Conservation (phyloP, 2,888 invertebrate genomes). For the Muschampia plurimacula region DNA sequence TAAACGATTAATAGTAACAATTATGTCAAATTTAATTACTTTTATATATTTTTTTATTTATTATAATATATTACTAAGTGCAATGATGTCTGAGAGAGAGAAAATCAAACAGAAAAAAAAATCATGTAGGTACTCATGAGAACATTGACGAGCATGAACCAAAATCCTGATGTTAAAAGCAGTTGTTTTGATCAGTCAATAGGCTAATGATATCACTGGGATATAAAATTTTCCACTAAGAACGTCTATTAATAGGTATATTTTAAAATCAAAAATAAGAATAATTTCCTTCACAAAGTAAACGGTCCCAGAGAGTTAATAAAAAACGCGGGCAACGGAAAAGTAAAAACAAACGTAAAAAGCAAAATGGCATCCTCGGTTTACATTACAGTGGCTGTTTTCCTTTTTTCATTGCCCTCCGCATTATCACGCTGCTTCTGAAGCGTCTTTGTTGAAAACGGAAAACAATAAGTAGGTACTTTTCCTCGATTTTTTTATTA, state of each 20-base stretch:
- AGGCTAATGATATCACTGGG: background rate
- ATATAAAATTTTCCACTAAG: background rate
- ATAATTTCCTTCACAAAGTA: slow-evolving; percentile 8
- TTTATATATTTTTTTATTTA: too few relatives aligned
- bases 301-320: slow-evolving; percentile 27
- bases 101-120: too few relatives aligned
- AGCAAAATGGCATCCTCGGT: slow-evolving; percentile 43
- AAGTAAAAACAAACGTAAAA: slow-evolving; percentile 45
- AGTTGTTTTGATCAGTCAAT: too few relatives aligned
- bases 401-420: slow-evolving; percentile 42
- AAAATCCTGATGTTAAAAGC: too few relatives aligned
- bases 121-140: too few relatives aligned
- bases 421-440: slow-evolving; percentile 43
- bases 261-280: background rate
- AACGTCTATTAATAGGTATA: background rate
- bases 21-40: too few relatives aligned
- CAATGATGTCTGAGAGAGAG: too few relatives aligned
- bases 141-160: too few relatives aligned
- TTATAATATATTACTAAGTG: too few relatives aligned
- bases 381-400: slow-evolving; percentile 43
- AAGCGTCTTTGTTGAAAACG: slow-evolving; percentile 33
- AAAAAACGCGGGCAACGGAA: slow-evolving; percentile 36
- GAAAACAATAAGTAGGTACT: slow-evolving; percentile 27
- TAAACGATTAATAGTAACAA: too few relatives aligned
- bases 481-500: slow-evolving; percentile 15